Evolutionary conservation across 2,797 vertebrate genomes (phyloP).

Genomic region (Thripadectes ignobilis): DNA sequence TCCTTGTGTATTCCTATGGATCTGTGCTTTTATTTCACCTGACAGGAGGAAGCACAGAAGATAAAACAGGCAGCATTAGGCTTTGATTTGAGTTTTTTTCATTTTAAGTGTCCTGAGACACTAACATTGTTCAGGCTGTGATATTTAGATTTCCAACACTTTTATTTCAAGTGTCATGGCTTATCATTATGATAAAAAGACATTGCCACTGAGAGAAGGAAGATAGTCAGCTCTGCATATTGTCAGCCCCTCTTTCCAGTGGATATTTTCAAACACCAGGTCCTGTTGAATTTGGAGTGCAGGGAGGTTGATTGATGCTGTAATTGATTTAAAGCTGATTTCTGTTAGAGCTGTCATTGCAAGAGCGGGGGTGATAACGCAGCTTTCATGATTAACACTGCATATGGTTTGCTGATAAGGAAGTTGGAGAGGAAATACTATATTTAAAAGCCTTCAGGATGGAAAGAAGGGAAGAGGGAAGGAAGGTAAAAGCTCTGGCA

Average conservation of each 20-base stretch:
- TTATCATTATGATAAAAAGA: conserved; percentile 20
- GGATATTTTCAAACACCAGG: conserved; percentile 3
- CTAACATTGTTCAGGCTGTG: not conserved
- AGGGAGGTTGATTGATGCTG: conserved; percentile 2
- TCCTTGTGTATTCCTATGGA: not conserved
- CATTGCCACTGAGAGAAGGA: not conserved
- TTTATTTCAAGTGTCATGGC: conserved; percentile 10
- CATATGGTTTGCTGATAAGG: conserved; percentile 26
- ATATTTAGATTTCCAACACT: not conserved
- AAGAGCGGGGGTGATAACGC: not conserved
- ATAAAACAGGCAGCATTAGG: not conserved
- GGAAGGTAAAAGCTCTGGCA: not conserved
- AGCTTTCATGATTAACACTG: not conserved
- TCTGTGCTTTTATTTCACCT: not conserved
- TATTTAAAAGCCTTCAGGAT: not conserved
- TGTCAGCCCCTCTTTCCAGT: not conserved
- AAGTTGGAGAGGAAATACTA: not conserved
- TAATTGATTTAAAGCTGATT: conserved; percentile 47
- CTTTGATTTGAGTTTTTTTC: not conserved
- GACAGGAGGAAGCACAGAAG: not conserved
- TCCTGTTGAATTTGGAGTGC: conserved; percentile 9
- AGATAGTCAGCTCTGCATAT: not conserved
- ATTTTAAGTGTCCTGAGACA: not conserved
- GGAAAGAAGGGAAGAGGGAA: not conserved
- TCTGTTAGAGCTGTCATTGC: not conserved